Base-by-base conservation (phyloP, 2,888 invertebrate species). In the Miltochrista miniata region DNA sequence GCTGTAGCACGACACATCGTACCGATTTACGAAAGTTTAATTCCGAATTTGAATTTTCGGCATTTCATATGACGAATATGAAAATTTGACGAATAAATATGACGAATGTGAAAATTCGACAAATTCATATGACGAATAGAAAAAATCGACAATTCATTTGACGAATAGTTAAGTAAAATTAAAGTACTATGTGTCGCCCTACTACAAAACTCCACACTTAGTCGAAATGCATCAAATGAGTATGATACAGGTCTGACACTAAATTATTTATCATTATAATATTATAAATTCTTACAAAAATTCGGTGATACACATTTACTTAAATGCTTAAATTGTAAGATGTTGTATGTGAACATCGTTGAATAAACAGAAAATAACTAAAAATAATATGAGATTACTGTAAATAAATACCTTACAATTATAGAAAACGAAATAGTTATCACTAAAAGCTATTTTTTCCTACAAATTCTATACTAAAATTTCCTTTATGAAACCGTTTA, bases 141-240 rank as follows among this genome's bases (percentile, higher is more conserved):
- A 31, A 8, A 10, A 5, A 7, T 31, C 4, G 31, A 31, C 18
- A 12, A 24, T 29, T 29, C 15, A 11, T 5, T 15, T 18, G 1
- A 24, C 12, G n/a, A 39, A 31, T 31, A 10, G 11, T 37, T 18
- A 11, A 38, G 11, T 3, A 31, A 31, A 7, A 10, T 3, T 37
- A 11, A 9, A n/a, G 7, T 38, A 11, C 29, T 7, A 31, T 37
- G 45, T 49, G 63, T 54, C 59, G 58, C 40, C 55, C 48, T 59
- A 56, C 63, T 51, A 50, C 56, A 47, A 51, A 10, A 54, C 50
- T 56, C 53, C 51, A 67, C 61, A 70, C 52, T 59, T 64, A 85
- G 76, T 83, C 79, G 76, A 82, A 88, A 87, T 86, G 86, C 87
- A 84, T 83, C 70, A 71, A 76, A 78, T 89, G 90, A 90, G 90